Evolutionary conservation across 2,113 vertebrate species (phyloP).

Genomic region (Bufo bufo): DNA sequence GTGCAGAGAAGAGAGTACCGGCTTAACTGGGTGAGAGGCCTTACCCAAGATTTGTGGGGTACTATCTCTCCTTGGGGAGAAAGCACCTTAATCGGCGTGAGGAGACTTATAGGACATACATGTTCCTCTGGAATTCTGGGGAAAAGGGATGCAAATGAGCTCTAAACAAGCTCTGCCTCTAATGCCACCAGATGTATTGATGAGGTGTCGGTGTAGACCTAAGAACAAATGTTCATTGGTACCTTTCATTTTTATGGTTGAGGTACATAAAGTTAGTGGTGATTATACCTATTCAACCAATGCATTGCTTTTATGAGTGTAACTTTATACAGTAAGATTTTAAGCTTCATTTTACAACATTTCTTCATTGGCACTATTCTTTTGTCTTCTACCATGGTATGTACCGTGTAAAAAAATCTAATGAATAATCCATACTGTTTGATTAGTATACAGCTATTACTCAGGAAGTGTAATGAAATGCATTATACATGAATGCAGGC

Average conservation of each 20-base stretch:
- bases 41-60: too few species aligned
- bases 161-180: too few species aligned
- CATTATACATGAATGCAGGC: not conserved
- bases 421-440: not conserved
- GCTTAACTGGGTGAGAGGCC: too few species aligned
- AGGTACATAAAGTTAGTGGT: not conserved
- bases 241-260: not conserved
- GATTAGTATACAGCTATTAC: not conserved
- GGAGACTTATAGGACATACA: too few species aligned
- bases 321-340: not conserved
- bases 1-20: too few species aligned
- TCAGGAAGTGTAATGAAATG: slow-evolving; percentile 11
- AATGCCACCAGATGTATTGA: too few species aligned
- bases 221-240: not conserved
- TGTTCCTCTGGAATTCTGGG: too few species aligned
- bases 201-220: not conserved
- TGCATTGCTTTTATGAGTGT: not conserved
- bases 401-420: not conserved
- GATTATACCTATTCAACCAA: not conserved
- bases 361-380: not conserved
- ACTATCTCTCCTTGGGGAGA: too few species aligned
- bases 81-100: too few species aligned
- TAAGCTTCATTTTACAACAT: not conserved
- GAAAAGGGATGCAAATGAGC: too few species aligned
- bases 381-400: not conserved